Percentiles rank a stretch among this genome's conserved stretches.
Conservation (phyloP, 2,797 vertebrate genomes). For the Poeciliopsis infans region DNA sequence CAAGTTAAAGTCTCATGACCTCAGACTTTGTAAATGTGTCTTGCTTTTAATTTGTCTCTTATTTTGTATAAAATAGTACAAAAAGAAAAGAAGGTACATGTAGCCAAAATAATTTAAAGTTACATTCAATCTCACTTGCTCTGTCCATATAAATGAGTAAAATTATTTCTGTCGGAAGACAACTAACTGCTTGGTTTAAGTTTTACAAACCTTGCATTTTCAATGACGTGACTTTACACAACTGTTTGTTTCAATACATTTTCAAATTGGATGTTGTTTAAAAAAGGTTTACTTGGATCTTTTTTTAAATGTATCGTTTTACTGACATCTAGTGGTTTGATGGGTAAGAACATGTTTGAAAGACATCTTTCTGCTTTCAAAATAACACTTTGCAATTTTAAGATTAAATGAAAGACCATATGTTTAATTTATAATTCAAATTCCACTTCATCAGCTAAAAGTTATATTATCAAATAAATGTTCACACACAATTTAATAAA, state of each 20-base stretch:
- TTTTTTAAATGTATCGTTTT: not conserved
- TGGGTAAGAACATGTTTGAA: not conserved
- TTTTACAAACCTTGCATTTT: not conserved
- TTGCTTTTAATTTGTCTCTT: not conserved
- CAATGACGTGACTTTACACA: not conserved
- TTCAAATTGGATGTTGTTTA: not conserved
- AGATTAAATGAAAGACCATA: not conserved
- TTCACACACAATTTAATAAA: not conserved
- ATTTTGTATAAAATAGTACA: not conserved
- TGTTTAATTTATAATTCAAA: not conserved
- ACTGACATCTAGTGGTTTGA: slow-evolving; percentile 50
- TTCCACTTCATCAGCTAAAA: not conserved
- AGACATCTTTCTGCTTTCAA: not conserved
- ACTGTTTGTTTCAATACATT: not conserved
- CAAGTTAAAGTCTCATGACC: not conserved
- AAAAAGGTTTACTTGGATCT: not conserved
- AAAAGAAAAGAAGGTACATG: not conserved
- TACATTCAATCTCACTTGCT: not conserved
- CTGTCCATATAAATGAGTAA: not conserved
- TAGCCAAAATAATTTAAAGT: not conserved
- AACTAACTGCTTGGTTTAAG: not conserved
- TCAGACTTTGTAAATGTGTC: not conserved
- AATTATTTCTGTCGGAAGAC: not conserved
- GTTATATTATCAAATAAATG: not conserved
- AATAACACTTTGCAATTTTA: not conserved